Conservation (phyloP, 1,140 invertebrate genomes). For the Euborellia annulipes region DNA sequence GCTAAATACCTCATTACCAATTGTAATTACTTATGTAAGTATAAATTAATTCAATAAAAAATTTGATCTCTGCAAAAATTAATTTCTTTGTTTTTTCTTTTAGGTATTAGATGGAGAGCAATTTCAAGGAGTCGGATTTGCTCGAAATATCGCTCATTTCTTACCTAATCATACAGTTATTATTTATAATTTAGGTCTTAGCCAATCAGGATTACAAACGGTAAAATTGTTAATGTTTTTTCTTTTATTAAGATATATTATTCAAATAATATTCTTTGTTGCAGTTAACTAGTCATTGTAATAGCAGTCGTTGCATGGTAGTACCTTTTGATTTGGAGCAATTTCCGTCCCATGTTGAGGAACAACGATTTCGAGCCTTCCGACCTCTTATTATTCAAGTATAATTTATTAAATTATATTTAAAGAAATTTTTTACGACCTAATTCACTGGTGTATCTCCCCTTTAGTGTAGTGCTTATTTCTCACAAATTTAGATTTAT, state of each 20-base stretch:
- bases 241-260: slow-evolving; percentile 6
- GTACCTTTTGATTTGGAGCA: slow-evolving; percentile 57
- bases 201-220: slow-evolving; percentile 44
- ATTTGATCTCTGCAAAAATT: no score
- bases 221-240: slow-evolving; percentile 23
- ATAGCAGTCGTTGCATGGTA: slow-evolving; percentile 62
- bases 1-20: slow-evolving; percentile 40
- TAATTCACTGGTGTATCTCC: no score
- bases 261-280: slow-evolving; percentile 20
- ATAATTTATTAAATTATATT: slow-evolving; percentile 12
- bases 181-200: slow-evolving; percentile 67
- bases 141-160: slow-evolving; percentile 54
- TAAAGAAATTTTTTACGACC: no score
- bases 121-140: slow-evolving; percentile 50
- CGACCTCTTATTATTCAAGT: slow-evolving; percentile 80
- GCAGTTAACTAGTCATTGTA: slow-evolving; percentile 58
- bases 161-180: slow-evolving; percentile 61
- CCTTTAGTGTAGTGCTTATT: no score
- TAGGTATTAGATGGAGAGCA: slow-evolving; percentile 37
- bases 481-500: no score
- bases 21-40: slow-evolving; percentile 29
- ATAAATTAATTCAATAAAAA: not conserved
- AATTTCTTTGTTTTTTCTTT: no score
- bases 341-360: slow-evolving; percentile 70
- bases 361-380: slow-evolving; percentile 64